Evolutionary conservation across 2,797 vertebrate species (phyloP), one percentile per base, ranked within the genome.

Genomic region (Acanthurus tractus): DNA sequence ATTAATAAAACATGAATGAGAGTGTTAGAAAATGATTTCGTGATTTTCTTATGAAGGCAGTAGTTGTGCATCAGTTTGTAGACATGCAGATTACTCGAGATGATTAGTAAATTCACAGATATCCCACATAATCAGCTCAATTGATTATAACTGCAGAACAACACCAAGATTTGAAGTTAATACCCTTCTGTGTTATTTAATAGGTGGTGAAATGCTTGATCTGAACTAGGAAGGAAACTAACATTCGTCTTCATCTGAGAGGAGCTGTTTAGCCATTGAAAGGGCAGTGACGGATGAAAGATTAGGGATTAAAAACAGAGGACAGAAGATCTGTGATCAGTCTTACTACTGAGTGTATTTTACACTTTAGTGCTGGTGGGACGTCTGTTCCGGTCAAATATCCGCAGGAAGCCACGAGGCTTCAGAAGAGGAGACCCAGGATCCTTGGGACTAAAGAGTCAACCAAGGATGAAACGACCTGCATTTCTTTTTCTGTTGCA

Each of bases 341-440:
- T 96, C 97, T 98, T 97, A 97, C 97, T 91, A 96, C 91, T 92
- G 88, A 95, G 94, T 93, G 93, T 92, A 94, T 96, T 93, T 93
- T 97, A 97, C 96, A 93, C 95, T 91, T 93, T 96, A 94, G 83
- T 92, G 94, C 88, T 93, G 94, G 83, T 65, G 67, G 93, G 46
- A 85, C 92, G 96, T 96, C 96, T 97, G 95, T 94, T 97, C 96
- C 91, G 94, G 68, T 95, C 95, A 93, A 98, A 94, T 86, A 93
- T 96, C 95, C 96, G 94, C 92, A 97, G 94, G 92, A 99, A 94
- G 77, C 88, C 88, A 84, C 91, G 95, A 63, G 95, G 83, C 94
- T 96, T 98, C 25, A 1, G 6, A 72, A 89, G 49, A 77, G 81
- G 88, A 81, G 65, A 88, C 93, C 90, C 96, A 84, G 92, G 72